phyloP scores from a whole-genome alignment of 2,797 vertebrate genomes.

The Hippopotamyrus pictus region DNA sequence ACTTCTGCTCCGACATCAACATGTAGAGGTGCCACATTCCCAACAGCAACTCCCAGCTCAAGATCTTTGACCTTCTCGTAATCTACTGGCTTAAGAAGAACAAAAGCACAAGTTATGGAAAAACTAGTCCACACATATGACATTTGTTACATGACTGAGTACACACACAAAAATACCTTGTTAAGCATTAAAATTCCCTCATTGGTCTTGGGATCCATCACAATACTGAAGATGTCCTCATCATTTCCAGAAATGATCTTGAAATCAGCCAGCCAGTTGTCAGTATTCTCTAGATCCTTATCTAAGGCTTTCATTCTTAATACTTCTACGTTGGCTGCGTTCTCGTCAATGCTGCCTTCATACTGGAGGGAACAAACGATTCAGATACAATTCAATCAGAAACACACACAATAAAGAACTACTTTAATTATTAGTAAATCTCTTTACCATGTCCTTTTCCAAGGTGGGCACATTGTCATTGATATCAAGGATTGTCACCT shows the following conservation, averaged over 20 bases:
- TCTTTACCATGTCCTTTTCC: conserved; percentile 48
- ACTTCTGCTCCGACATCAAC: conserved; percentile 44
- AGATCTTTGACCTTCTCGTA: conserved; percentile 74
- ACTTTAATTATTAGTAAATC: background rate
- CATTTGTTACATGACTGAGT: background rate
- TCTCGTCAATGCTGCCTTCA: conserved; percentile 70
- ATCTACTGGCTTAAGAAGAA: conserved; percentile 65
- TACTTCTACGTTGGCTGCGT: conserved; percentile 68
- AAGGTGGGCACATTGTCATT: conserved; percentile 82
- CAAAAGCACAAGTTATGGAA: background rate
- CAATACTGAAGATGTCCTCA: conserved; percentile 76
- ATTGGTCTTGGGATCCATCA: conserved; percentile 72
- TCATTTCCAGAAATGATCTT: conserved; percentile 81
- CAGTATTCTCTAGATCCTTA: conserved; percentile 62
- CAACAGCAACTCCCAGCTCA: conserved; percentile 68
- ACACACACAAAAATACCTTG: conserved; percentile 64
- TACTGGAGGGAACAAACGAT: conserved; percentile 54
- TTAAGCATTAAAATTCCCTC: conserved; percentile 82
- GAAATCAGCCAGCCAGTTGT: conserved; percentile 73
- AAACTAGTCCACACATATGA: background rate
- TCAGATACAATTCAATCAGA: background rate
- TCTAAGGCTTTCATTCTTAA: conserved; percentile 77
- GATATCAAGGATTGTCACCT: conserved; percentile 73
- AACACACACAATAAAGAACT: background rate
- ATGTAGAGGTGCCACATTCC: conserved; percentile 79